Evolutionary conservation across 2,888 invertebrate genomes (phyloP).

Genomic region (Listrodromus nycthemerus): DNA sequence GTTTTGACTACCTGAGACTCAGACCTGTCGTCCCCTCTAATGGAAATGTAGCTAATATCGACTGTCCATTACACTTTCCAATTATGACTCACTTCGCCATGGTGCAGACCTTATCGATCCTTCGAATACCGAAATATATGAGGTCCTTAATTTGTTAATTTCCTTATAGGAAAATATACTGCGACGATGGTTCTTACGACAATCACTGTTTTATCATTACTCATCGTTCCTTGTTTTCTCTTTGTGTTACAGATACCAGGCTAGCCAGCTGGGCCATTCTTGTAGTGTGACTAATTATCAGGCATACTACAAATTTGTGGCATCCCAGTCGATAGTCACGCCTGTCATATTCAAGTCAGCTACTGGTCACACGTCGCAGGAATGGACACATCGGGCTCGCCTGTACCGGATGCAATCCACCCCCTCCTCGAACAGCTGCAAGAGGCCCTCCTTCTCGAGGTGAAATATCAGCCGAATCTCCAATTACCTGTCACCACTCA

Average conservation of each 20-base stretch:
- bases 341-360: slow-evolving; percentile 69
- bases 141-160: neutral
- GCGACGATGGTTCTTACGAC: neutral
- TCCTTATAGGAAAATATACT: neutral
- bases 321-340: slow-evolving; percentile 69
- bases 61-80: neutral
- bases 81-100: slow-evolving; percentile 26
- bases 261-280: slow-evolving; percentile 84
- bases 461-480: slow-evolving; percentile 90
- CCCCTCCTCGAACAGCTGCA: slow-evolving; percentile 85
- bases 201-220: neutral
- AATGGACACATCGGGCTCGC: slow-evolving; percentile 84
- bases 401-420: slow-evolving; percentile 84
- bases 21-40: neutral
- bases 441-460: slow-evolving; percentile 89
- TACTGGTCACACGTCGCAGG: slow-evolving; percentile 79
- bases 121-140: slow-evolving; percentile 9
- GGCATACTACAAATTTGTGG: slow-evolving; percentile 75
- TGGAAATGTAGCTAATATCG: neutral
- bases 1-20: slow-evolving; percentile 5
- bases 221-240: slow-evolving; percentile 40
- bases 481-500: slow-evolving; percentile 88
- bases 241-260: slow-evolving; percentile 80
- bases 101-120: slow-evolving; percentile 11
- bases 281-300: slow-evolving; percentile 81